Conservation (phyloP, 2,888 invertebrate genomes). For the Athalia cordata region DNA sequence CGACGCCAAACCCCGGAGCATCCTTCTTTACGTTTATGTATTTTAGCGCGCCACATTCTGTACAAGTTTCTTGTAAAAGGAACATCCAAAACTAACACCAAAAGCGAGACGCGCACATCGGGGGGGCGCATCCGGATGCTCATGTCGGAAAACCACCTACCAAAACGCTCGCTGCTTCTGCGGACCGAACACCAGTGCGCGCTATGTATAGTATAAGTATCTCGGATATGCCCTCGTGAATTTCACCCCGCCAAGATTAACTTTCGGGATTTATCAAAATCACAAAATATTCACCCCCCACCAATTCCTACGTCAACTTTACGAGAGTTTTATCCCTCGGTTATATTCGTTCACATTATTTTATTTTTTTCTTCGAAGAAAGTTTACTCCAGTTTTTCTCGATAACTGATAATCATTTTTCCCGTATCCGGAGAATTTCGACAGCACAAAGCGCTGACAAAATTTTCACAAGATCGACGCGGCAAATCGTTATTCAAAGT, state of each 20-base stretch:
- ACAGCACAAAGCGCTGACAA: not conserved
- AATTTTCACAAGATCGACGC: not conserved
- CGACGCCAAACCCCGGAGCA: constrained; percentile 9
- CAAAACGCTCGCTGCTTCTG: constrained; percentile 7
- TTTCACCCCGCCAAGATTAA: constrained; percentile 14
- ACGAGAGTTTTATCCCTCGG: not conserved
- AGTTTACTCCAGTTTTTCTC: not conserved
- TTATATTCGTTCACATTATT: not conserved
- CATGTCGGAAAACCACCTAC: constrained; percentile 10
- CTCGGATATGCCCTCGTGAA: not conserved
- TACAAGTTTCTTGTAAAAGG: constrained; percentile 24
- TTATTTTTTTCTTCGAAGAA: not conserved
- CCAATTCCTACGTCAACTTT: not conserved
- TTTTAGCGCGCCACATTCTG: constrained; percentile 25
- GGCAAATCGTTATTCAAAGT: not conserved
- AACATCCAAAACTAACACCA: constrained; percentile 25
- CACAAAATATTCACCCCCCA: constrained; percentile 13
- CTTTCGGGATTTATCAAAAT: constrained; percentile 29
- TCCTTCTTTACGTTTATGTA: constrained; percentile 26
- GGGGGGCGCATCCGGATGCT: constrained; percentile 12
- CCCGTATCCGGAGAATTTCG: too few species aligned
- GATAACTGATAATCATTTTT: constrained; percentile 16
- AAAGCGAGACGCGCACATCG: not conserved
- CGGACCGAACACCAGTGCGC: not conserved
- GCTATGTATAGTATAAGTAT: too few species aligned